phyloP scores from a whole-genome alignment of 92 coral and sea anemone genomes.

The Desmophyllum pertusum region DNA sequence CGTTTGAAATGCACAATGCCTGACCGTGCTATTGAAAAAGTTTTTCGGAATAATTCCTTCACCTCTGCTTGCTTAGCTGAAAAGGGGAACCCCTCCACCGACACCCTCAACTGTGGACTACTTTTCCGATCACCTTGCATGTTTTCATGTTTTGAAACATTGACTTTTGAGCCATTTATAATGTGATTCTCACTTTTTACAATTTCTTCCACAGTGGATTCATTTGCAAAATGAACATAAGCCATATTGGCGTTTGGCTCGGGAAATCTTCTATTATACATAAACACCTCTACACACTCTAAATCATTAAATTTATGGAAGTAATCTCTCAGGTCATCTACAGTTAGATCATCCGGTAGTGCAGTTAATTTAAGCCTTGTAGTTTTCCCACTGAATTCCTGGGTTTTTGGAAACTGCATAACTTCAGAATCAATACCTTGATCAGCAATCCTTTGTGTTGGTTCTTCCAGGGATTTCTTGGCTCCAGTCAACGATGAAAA shows the following conservation, averaged over 20 bases:
- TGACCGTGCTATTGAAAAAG: not conserved
- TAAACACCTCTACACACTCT: slow-evolving; percentile 3
- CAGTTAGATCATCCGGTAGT: not conserved
- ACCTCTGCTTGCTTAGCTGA: not conserved
- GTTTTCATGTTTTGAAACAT: not conserved
- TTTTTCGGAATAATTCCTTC: not conserved
- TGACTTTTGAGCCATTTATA: not conserved
- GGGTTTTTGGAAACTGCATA: not conserved
- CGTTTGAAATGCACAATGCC: not conserved
- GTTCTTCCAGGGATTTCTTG: slow-evolving; percentile 10
- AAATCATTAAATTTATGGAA: slow-evolving; percentile 20
- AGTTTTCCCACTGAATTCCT: not conserved
- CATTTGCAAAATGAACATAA: slow-evolving; percentile 13
- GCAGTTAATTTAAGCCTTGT: not conserved
- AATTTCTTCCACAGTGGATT: not conserved
- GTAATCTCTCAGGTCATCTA: slow-evolving; percentile 20
- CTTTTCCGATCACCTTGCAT: not conserved
- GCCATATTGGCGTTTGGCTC: slow-evolving; percentile 34
- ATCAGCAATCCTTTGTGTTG: slow-evolving; percentile 18
- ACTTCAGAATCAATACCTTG: slow-evolving; percentile 26
- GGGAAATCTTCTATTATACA: not conserved
- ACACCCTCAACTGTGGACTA: not conserved
- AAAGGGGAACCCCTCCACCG: slow-evolving; percentile 27
- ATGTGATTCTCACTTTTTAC: not conserved
- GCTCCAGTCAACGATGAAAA: slow-evolving; percentile 11